Base-by-base conservation (phyloP, 1,140 invertebrate species). In the Andricus grossulariae region DNA sequence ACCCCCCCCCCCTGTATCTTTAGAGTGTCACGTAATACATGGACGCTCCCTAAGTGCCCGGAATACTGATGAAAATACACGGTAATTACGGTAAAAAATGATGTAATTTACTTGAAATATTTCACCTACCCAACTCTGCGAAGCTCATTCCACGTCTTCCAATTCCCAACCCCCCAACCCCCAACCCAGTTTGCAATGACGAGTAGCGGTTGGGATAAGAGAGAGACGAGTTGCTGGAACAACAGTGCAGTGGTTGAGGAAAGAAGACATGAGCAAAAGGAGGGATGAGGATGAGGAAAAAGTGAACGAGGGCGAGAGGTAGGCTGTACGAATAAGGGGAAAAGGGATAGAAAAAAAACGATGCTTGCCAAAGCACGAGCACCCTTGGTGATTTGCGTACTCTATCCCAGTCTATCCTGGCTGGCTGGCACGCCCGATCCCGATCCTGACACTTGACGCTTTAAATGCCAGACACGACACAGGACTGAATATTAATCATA, bases 401-500 rank as follows among this genome's bases (percentile, higher is more conserved):
- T 60, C 25, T 18, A 50, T 72, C 50, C 71, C 12, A 39, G 45
- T 39, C 50, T 71, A 72, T 72, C 45, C 25, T 15, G 10, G 18
- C 15, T 25, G 45, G 25, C 60, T 32, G 45, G 66, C 50, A 49
- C 66, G 19, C 55, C 25, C 25, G 25, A 25, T 25, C 1, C 25
- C 25, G 25, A 32, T 32, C 25, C 52, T 70, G 39, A 60, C 60
- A 72, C 66, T 75, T 52, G 77, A 73, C 72, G 72, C 76, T 73
- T 80, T 76, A 21, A 78, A 78, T 73, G 75, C 70, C 75, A 73
- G 72, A 50, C 74, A 60, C 80, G 80, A 72, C n/a, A 71, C 71
- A 60, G 70, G 7, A 45, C 66, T 80, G 73, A 74, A 80, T 80
- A 82, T 77, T 77, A 77, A 80, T 77, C 77, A 78, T 77, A 77